Percentiles rank a stretch among this genome's conserved stretches.
Evolutionary conservation across 2,888 invertebrate genomes (phyloP).

Genomic region (Pocota personata): DNA sequence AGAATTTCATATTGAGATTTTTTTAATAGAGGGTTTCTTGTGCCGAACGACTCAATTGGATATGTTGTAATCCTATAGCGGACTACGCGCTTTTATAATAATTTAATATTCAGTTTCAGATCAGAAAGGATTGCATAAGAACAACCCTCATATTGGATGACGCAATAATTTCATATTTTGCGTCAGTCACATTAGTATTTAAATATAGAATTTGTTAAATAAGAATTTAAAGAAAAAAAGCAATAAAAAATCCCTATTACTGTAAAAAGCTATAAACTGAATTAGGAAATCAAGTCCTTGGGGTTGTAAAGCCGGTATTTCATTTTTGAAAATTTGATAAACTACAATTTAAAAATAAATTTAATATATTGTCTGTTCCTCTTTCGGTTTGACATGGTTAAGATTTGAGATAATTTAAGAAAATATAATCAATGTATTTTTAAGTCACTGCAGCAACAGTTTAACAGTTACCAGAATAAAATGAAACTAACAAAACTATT

Average conservation of each 20-base stretch:
- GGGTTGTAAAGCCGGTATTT: not conserved
- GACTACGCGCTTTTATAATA: conserved; percentile 2
- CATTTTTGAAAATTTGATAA: not conserved
- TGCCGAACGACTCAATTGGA: not conserved
- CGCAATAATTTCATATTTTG: not conserved
- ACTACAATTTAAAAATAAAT: too few relatives aligned
- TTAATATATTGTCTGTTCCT: too few relatives aligned
- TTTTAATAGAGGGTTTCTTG: not conserved
- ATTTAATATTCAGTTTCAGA: not conserved
- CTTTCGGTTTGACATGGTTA: too few relatives aligned
- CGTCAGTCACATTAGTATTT: not conserved
- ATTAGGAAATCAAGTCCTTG: not conserved
- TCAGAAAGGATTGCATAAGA: not conserved
- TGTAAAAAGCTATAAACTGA: not conserved
- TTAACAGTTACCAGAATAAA: too few relatives aligned
- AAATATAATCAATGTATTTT: too few relatives aligned
- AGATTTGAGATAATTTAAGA: too few relatives aligned
- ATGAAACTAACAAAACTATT: too few relatives aligned
- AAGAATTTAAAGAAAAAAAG: not conserved
- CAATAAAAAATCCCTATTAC: not conserved
- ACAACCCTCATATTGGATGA: not conserved
- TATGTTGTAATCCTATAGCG: conserved; percentile 8
- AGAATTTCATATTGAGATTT: conserved; percentile 21
- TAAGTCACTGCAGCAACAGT: too few relatives aligned
- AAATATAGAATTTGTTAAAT: not conserved